These are phyloP conservation scores for Brevimyrus niger DNA, from an alignment of 2,113 vertebrate genomes.

Conservation along the genomic window DNA sequence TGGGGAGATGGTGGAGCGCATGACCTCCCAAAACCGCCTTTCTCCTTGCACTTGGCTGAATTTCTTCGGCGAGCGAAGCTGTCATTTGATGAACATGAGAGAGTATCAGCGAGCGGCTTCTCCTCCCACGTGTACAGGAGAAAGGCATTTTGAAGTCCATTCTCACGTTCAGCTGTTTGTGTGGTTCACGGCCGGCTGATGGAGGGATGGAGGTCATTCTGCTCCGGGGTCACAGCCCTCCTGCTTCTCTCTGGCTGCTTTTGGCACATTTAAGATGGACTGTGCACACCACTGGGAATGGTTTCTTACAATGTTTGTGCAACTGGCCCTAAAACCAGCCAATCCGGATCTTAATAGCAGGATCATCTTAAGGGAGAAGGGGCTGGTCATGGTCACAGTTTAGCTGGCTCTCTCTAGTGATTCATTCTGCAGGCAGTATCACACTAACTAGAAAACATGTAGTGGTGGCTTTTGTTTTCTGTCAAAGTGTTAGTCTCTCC, in stretches of 20 bases:
- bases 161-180: background rate
- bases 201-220: background rate
- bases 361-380: background rate
- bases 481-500: background rate
- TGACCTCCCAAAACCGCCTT: background rate
- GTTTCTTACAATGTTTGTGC: background rate
- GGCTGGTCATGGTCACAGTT: background rate
- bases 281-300: background rate
- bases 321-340: background rate
- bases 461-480: background rate
- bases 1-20: background rate
- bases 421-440: background rate
- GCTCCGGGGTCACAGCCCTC: background rate
- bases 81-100: background rate
- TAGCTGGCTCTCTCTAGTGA: background rate
- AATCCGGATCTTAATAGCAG: background rate
- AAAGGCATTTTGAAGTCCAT: background rate
- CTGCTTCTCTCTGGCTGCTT: background rate
- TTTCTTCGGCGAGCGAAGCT: background rate
- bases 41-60: background rate
- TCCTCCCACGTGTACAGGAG: background rate
- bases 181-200: background rate
- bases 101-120: background rate
- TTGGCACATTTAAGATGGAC: background rate
- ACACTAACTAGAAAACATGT: background rate